Evolutionary conservation across 2,888 invertebrate species (phyloP).

Genomic region (Desoria tigrina): DNA sequence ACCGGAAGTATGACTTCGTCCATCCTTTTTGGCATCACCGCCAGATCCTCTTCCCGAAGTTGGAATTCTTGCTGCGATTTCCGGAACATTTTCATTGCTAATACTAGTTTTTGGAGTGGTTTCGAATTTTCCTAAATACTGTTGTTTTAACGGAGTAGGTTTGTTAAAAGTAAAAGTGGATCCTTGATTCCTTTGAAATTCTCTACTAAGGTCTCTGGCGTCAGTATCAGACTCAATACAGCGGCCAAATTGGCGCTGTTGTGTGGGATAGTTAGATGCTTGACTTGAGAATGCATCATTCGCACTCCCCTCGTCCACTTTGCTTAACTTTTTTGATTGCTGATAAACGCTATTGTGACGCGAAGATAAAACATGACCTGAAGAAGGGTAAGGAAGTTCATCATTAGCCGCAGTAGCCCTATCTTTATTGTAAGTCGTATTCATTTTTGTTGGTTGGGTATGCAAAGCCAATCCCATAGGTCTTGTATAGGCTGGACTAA

Average conservation of each 20-base stretch:
- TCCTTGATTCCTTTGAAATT: neutral
- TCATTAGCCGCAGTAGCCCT: neutral
- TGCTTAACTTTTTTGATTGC: too few relatives aligned
- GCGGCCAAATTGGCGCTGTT: neutral
- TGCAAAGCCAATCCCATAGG: neutral
- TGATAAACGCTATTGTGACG: neutral
- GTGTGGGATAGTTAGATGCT: neutral
- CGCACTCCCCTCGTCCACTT: too few relatives aligned
- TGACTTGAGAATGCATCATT: too few relatives aligned
- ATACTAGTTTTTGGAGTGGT: neutral
- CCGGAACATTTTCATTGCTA: neutral
- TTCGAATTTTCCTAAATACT: too few relatives aligned
- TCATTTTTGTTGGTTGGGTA: neutral
- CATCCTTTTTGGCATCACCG: neutral
- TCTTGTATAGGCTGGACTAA: neutral
- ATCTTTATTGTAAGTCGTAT: neutral
- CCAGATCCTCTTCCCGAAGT: neutral
- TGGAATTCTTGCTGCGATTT: slow-evolving; percentile 3
- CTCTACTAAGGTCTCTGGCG: neutral
- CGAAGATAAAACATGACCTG: neutral
- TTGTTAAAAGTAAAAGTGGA: neutral
- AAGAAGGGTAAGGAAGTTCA: neutral
- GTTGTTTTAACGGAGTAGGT: neutral
- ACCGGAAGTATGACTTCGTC: neutral
- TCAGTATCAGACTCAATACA: neutral